phyloP scores from a whole-genome alignment of 2,888 invertebrate genomes.

The Mimas tiliae region DNA sequence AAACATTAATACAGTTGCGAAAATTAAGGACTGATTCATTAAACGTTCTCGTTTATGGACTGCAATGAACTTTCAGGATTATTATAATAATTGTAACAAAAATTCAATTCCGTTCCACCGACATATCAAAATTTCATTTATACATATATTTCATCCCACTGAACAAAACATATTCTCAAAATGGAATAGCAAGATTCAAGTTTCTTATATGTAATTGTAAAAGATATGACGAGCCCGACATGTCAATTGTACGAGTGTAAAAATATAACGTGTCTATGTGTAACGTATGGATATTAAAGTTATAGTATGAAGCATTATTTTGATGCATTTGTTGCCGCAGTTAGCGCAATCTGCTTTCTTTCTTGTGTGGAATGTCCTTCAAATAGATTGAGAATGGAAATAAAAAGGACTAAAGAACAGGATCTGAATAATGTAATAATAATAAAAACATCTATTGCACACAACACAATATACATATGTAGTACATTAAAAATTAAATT shows the following conservation, averaged over 20 bases:
- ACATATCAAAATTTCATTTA: slow-evolving; percentile 16
- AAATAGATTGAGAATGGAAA: neutral
- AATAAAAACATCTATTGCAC: no score
- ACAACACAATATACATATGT: no score
- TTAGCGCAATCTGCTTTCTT: neutral
- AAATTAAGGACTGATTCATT: no score
- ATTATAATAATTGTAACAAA: no score
- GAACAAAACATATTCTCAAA: slow-evolving; percentile 33
- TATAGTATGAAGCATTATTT: slow-evolving; percentile 42
- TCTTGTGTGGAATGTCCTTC: slow-evolving; percentile 8
- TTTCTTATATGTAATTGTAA: slow-evolving; percentile 69
- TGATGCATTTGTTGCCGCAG: slow-evolving; percentile 7
- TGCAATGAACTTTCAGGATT: no score
- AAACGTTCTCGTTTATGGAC: no score
- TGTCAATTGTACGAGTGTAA: slow-evolving; percentile 82
- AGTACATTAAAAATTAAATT: no score
- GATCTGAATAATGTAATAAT: no score
- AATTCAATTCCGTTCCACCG: neutral
- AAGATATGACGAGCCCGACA: slow-evolving; percentile 79
- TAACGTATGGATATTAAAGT: slow-evolving; percentile 38
- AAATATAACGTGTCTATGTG: slow-evolving; percentile 67
- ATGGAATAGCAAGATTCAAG: neutral
- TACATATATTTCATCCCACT: slow-evolving; percentile 38
- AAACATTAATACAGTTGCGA: no score
- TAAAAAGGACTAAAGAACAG: neutral